Percentiles rank a stretch among this genome's conserved stretches.
Conservation (phyloP, 1,140 invertebrate species). For the Drosophila pruinosa region DNA sequence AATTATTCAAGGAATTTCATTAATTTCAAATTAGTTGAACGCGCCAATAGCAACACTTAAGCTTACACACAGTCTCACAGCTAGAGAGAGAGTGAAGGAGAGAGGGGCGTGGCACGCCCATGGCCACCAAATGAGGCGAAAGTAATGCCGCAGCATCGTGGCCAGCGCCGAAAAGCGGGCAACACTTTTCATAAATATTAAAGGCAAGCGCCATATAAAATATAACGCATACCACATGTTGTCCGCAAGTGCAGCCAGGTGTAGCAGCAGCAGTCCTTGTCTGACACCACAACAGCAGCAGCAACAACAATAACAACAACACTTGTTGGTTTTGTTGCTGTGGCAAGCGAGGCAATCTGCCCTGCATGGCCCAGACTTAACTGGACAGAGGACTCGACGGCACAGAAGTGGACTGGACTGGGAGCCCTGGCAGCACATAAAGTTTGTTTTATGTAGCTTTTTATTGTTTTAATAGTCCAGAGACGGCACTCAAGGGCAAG, state of each 20-base stretch:
- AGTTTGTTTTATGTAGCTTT: conserved; percentile 66
- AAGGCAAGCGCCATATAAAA: conserved; percentile 53
- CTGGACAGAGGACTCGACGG: not conserved
- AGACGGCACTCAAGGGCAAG: conserved; percentile 16
- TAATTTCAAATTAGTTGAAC: conserved; percentile 79
- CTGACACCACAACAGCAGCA: conserved; percentile 17
- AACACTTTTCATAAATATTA: conserved; percentile 63
- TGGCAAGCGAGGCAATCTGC: conserved; percentile 29
- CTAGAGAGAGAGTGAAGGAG: not conserved
- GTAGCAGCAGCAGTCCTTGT: conserved; percentile 15
- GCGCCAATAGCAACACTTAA: conserved; percentile 73
- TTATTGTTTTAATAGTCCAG: conserved; percentile 48
- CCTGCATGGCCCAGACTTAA: too few relatives aligned
- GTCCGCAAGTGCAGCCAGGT: conserved; percentile 47
- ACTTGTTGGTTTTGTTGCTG: conserved; percentile 46
- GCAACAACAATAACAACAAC: conserved; percentile 31
- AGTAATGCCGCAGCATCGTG: conserved; percentile 29
- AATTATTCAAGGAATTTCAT: conserved; percentile 81
- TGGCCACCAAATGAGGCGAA: conserved; percentile 37
- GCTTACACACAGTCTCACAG: not conserved
- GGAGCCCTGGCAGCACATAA: conserved; percentile 30
- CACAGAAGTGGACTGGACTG: not conserved
- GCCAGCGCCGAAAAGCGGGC: conserved; percentile 30
- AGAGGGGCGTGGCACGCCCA: conserved; percentile 8
- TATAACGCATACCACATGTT: conserved; percentile 65